Evolutionary conservation across 2,113 vertebrate genomes (phyloP).

Genomic region (Carassius carassius): DNA sequence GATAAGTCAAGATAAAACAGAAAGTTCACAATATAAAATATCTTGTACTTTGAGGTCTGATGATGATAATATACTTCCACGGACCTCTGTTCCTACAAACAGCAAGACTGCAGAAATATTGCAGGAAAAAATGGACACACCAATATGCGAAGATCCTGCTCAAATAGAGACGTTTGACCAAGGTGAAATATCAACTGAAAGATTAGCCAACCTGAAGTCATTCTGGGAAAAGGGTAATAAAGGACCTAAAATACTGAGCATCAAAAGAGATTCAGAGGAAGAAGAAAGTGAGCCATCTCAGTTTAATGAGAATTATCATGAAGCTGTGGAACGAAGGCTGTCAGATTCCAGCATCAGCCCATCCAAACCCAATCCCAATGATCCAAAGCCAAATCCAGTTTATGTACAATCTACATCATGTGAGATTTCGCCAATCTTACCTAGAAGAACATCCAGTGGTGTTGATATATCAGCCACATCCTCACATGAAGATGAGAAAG

Average conservation of each 20-base stretch:
- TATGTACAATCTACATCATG: neutral
- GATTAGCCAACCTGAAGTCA: conserved; percentile 50
- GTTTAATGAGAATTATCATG: neutral
- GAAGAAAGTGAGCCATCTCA: conserved; percentile 12
- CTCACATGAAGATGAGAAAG: neutral
- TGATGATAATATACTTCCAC: neutral
- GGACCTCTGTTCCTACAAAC: neutral
- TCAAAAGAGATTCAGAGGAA: conserved; percentile 21
- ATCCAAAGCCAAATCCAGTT: neutral
- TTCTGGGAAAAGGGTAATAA: conserved; percentile 57
- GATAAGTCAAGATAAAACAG: conserved; percentile 3
- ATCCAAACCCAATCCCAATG: neutral
- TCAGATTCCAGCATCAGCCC: neutral
- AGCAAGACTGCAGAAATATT: conserved; percentile 34
- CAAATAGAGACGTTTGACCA: neutral
- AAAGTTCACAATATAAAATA: neutral
- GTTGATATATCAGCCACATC: neutral
- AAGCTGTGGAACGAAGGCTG: neutral
- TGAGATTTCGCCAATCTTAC: neutral
- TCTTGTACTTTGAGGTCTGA: conserved; percentile 6
- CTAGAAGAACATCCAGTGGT: neutral
- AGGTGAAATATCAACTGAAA: conserved; percentile 36
- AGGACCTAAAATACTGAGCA: conserved; percentile 46
- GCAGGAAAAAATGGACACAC: neutral
- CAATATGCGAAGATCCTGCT: neutral